Percentiles rank a stretch among this genome's conserved stretches.
Evolutionary conservation across 2,888 invertebrate species (phyloP).

Genomic region (Carpatolechia fugitivella): DNA sequence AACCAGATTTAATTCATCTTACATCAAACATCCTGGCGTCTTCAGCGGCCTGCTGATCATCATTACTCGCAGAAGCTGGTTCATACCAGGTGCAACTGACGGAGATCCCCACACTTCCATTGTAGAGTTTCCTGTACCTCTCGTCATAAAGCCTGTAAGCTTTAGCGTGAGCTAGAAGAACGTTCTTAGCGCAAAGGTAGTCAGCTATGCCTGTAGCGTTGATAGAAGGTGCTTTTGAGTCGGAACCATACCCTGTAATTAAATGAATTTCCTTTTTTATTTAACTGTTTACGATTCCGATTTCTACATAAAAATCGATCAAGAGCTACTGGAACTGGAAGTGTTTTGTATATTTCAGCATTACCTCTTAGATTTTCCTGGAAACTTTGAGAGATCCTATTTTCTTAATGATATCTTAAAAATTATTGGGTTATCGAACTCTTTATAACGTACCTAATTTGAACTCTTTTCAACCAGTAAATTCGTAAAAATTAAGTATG

Average conservation of each 20-base stretch:
- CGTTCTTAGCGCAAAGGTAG: constrained; percentile 78
- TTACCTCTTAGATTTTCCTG: no score
- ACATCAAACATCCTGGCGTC: constrained; percentile 77
- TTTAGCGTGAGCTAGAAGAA: constrained; percentile 77
- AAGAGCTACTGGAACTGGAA: no score
- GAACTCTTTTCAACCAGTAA: no score
- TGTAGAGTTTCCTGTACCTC: constrained; percentile 37
- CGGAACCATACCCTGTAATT: constrained; percentile 48
- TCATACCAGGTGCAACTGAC: constrained; percentile 70
- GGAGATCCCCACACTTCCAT: constrained; percentile 51
- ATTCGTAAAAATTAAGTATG: no score
- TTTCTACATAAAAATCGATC: no score
- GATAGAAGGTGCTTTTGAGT: constrained; percentile 49
- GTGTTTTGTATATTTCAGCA: no score
- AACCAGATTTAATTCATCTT: constrained; percentile 30
- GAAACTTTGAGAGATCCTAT: no score
- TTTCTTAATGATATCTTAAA: no score
- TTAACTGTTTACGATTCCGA: no score
- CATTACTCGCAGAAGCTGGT: constrained; percentile 59
- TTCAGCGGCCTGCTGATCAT: constrained; percentile 73
- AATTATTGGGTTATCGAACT: background rate
- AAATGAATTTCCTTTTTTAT: no score
- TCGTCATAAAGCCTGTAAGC: constrained; percentile 62
- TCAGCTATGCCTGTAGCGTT: constrained; percentile 61
- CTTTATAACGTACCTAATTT: no score